Conservation (phyloP, 2,888 invertebrate species). For the Colletes collaris region DNA sequence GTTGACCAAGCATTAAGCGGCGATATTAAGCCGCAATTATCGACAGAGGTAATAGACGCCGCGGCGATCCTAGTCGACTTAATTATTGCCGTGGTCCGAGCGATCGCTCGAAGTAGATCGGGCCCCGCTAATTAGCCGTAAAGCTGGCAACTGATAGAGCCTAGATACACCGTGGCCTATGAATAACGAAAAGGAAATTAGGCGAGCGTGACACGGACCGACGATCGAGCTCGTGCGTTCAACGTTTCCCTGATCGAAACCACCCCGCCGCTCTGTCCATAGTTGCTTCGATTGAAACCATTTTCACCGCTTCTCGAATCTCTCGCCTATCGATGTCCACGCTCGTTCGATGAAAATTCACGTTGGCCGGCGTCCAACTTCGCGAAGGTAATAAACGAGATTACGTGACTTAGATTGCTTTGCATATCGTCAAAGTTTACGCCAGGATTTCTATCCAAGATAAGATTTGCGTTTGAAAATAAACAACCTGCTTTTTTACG, state of each 20-base stretch:
- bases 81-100: constrained; percentile 60
- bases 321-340: too few species aligned
- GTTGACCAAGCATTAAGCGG: constrained; percentile 52
- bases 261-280: not conserved
- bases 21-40: constrained; percentile 68
- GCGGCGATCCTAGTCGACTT: constrained; percentile 62
- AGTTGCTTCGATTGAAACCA: not conserved
- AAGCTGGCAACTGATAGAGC: constrained; percentile 53
- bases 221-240: constrained; percentile 39
- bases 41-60: constrained; percentile 63
- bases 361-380: too few species aligned
- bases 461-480: too few species aligned
- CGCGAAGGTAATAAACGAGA: too few species aligned
- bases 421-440: too few species aligned
- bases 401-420: too few species aligned
- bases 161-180: constrained; percentile 51
- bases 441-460: too few species aligned
- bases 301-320: not conserved
- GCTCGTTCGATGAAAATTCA: too few species aligned
- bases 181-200: constrained; percentile 70
- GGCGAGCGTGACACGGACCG: constrained; percentile 46
- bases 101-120: constrained; percentile 64
- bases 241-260: constrained; percentile 20
- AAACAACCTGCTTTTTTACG: too few species aligned
- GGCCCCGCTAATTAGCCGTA: constrained; percentile 66